Evolutionary conservation across 2,113 vertebrate genomes (phyloP), one percentile per base, ranked within the genome.

Genomic region (Ornithorhynchus anatinus): DNA sequence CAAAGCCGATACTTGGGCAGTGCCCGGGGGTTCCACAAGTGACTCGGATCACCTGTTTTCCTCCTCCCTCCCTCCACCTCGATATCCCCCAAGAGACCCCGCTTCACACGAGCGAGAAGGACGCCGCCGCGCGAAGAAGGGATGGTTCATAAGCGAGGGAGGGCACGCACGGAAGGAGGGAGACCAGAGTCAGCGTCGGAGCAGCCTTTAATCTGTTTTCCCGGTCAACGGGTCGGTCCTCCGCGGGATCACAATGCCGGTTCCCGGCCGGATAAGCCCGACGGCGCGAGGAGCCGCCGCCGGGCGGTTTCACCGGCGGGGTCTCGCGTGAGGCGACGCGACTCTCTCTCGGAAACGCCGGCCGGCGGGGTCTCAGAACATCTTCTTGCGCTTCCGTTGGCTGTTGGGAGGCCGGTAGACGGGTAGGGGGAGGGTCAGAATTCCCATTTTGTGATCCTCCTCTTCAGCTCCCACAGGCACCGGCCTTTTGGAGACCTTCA

Each of bases 391-490:
- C 79, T 96, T 98, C 25, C 63, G 64, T 33, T 69, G 80, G 29
- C 72, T 85, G 1, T 4, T 14, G 0, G 80, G 37, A 9, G 66
- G 63, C 15, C 94, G 92, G 38, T 93, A 93, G 9, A 60, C 60
- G 14, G 94, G 91, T 69, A 99, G 76, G 1, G 97, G 97, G 6
- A 98, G 79, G 19, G 88, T 81, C 2, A 99, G 89, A 1, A 88
- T 87, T 14, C 92, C 97, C 32, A 94, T 45, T 45, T 66, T 94
- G 87, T 96, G 95, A 2, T 89, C 88, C 3, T 95, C 88, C 3
- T 85, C 56, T 17, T 72, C 7, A 0, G 77, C 73, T 2, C 43
- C 84, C 0, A 54, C 84, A 2, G 17, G 65, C 16, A 85, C 77
- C 42, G 74, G 78, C 2, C 44, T 81, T 83, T 91, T 96, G 12